Conservation (phyloP, 1,140 invertebrate genomes). For the Drosophila chauvacae region DNA sequence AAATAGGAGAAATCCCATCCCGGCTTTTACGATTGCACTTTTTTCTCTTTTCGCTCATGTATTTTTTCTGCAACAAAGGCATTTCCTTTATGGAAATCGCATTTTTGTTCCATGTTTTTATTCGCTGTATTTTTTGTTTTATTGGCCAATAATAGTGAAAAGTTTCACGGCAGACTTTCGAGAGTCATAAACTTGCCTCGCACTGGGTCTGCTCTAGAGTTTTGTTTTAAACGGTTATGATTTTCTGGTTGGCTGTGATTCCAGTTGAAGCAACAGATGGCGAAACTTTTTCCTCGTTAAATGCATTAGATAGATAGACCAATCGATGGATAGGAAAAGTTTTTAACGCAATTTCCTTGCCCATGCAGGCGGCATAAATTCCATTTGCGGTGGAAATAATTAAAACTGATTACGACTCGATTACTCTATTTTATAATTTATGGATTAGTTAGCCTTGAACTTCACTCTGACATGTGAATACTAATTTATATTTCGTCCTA, state of each 20-base stretch:
- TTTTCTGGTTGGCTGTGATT: constrained; percentile 21
- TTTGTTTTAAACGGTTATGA: constrained; percentile 26
- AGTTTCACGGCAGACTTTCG: constrained; percentile 51
- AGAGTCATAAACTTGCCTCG: constrained; percentile 25
- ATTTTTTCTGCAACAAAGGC: constrained; percentile 24
- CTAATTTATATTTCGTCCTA: background rate
- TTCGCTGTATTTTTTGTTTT: constrained; percentile 48
- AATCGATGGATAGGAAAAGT: background rate
- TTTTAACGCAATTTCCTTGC: background rate
- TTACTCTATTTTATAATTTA: constrained; percentile 2
- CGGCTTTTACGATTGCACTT: constrained; percentile 49
- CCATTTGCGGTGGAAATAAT: background rate
- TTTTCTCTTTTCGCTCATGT: constrained; percentile 19
- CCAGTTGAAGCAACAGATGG: constrained; percentile 8
- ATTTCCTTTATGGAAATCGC: constrained; percentile 45
- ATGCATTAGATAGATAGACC: background rate
- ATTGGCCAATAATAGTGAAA: constrained; percentile 57
- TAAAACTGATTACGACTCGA: background rate
- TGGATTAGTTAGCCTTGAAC: background rate
- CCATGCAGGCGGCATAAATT: background rate
- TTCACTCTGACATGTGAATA: background rate
- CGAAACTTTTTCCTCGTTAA: background rate
- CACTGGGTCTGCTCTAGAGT: constrained; percentile 1
- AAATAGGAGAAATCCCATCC: constrained; percentile 22
- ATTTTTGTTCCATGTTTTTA: constrained; percentile 31